Evolutionary conservation across 37 sponge, comb jelly and placozoan genomes (phyloP).

Genomic region (Tethya wilhelma): DNA sequence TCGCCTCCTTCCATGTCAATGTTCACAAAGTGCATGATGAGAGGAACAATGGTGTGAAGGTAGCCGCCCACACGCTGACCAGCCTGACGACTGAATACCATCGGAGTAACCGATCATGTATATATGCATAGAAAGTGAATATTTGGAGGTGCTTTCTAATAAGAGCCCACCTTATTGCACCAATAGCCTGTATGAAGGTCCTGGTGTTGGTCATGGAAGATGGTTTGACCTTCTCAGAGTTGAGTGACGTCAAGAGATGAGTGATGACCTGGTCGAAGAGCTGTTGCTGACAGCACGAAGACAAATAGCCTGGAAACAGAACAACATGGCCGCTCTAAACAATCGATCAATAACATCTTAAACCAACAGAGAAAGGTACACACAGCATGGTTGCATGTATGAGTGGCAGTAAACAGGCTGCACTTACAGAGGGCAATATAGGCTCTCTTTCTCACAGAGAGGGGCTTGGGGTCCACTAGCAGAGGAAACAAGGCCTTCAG

Average conservation of each 20-base stretch:
- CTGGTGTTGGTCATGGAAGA: conserved; percentile 59
- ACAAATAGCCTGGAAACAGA: conserved; percentile 53
- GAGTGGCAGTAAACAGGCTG: neutral
- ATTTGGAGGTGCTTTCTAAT: neutral
- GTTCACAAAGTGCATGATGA: conserved; percentile 71
- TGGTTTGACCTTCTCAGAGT: conserved; percentile 25
- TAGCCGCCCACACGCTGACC: conserved; percentile 86
- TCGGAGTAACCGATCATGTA: neutral
- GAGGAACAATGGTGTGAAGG: conserved; percentile 78
- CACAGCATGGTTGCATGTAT: neutral
- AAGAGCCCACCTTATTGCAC: conserved; percentile 70
- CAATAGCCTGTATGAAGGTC: conserved; percentile 85
- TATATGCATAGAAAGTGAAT: neutral
- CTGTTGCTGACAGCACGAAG: conserved; percentile 47
- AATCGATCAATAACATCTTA: neutral
- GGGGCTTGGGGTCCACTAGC: conserved; percentile 67
- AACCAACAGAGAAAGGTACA: neutral
- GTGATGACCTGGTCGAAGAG: conserved; percentile 66
- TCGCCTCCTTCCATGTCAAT: conserved; percentile 66
- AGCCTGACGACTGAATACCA: conserved; percentile 84
- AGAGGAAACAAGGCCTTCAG: conserved; percentile 54
- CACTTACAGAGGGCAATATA: conserved; percentile 92
- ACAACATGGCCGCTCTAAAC: neutral
- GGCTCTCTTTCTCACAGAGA: conserved; percentile 94
- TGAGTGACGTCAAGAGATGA: conserved; percentile 49